These are phyloP conservation scores for Enteromius unitaeniatus DNA, from an alignment of 2,797 vertebrate species.

Conservation along the genomic window DNA sequence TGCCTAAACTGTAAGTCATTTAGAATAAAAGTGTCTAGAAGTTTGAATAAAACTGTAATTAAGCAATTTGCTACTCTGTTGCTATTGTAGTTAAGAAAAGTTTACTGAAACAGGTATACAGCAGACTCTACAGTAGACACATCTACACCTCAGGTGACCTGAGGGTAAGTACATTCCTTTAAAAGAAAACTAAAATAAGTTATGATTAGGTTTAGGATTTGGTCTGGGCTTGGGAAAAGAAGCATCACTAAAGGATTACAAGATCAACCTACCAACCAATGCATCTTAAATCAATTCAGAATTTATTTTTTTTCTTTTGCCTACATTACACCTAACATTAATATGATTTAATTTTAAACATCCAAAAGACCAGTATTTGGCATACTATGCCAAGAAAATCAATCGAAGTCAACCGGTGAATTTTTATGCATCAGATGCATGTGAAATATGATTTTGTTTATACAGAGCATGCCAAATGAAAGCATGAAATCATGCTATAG, in stretches of 20 bases:
- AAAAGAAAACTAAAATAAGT: neutral
- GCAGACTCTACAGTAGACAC: neutral
- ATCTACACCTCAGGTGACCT: neutral
- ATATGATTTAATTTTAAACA: neutral
- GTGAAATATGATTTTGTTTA: neutral
- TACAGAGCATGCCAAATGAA: neutral
- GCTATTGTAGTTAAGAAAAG: neutral
- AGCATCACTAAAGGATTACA: neutral
- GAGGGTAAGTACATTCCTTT: neutral
- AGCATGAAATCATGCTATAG: neutral
- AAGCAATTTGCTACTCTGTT: neutral
- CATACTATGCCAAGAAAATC: neutral
- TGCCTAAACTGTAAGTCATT: neutral
- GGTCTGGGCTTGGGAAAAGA: neutral
- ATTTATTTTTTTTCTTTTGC: neutral
- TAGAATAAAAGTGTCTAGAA: neutral
- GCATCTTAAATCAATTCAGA: neutral
- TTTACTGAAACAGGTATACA: neutral
- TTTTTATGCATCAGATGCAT: neutral
- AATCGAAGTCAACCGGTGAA: neutral
- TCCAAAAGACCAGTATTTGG: conserved; percentile 10
- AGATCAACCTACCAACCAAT: neutral
- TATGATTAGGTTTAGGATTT: neutral
- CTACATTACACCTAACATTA: neutral
- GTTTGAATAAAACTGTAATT: neutral